A percentile compares a stretch with the other conserved stretches of the same genome.
Evolutionary conservation across 37 sponge, comb jelly and placozoan species (phyloP).

Genomic region (Axinella damicornis): DNA sequence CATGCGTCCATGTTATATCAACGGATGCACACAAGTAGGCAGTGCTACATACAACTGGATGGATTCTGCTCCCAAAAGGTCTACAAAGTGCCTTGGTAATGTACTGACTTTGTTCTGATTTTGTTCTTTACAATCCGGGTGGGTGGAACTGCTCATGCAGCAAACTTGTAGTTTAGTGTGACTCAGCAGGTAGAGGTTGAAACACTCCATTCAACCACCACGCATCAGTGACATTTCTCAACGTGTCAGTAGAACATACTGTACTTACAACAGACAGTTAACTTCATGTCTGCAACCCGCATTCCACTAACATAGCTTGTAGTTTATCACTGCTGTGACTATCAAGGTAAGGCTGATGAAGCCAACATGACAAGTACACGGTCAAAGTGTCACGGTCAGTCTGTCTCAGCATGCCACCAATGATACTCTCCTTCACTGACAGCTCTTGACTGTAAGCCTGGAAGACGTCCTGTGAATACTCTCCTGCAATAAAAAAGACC

Average conservation of each 20-base stretch:
- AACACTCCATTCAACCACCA: too few relatives aligned
- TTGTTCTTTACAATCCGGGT: too few relatives aligned
- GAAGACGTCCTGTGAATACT: constrained; percentile 30
- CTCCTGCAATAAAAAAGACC: constrained; percentile 34
- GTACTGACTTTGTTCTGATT: too few relatives aligned
- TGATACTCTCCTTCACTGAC: constrained; percentile 38
- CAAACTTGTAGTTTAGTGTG: too few relatives aligned
- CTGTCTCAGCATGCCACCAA: constrained; percentile 44
- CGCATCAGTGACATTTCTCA: too few relatives aligned
- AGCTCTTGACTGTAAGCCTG: constrained; percentile 62
- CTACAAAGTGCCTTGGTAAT: too few relatives aligned
- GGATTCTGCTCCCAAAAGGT: too few relatives aligned
- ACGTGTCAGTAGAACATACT: too few relatives aligned
- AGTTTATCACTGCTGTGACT: constrained; percentile 24
- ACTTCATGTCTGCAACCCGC: background rate
- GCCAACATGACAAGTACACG: constrained; percentile 74
- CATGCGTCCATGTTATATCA: background rate
- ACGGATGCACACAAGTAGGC: background rate
- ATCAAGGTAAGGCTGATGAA: constrained; percentile 71
- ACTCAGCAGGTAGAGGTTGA: too few relatives aligned
- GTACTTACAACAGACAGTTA: background rate
- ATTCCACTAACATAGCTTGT: constrained; percentile 55
- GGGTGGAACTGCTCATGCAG: too few relatives aligned
- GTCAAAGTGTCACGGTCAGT: constrained; percentile 63
- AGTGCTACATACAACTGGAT: background rate